These are phyloP conservation scores for Ceyx cyanopectus DNA, from an alignment of 2,113 vertebrate genomes.

Conservation along the genomic window DNA sequence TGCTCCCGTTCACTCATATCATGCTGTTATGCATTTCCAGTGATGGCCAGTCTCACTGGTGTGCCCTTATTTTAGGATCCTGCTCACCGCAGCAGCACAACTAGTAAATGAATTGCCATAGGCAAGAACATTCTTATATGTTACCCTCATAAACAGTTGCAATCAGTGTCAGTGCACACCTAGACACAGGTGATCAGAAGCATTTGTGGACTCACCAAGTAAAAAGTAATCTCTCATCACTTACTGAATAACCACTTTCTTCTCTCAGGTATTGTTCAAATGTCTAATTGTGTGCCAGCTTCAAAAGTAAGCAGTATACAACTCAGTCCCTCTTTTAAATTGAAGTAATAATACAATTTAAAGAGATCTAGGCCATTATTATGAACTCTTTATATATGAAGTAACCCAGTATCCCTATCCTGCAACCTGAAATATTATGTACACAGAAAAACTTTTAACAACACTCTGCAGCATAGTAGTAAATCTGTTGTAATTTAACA, in stretches of 20 bases:
- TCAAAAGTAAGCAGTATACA: not conserved
- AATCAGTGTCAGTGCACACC: not conserved
- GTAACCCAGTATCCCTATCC: not conserved
- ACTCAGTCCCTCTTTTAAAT: not conserved
- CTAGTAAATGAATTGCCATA: accelerated
- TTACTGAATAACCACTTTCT: not conserved
- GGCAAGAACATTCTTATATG: accelerated
- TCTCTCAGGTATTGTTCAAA: not conserved
- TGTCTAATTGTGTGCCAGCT: accelerated
- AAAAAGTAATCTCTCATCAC: not conserved
- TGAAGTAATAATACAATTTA: not conserved
- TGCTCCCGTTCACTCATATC: not conserved
- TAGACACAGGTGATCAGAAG: not conserved
- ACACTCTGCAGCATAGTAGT: not conserved
- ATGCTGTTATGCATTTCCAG: not conserved
- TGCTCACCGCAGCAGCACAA: accelerated
- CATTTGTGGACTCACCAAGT: not conserved
- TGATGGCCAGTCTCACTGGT: not conserved
- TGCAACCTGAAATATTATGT: accelerated
- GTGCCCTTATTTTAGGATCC: not conserved
- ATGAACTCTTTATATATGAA: not conserved
- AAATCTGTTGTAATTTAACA: not conserved
- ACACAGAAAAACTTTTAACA: not conserved
- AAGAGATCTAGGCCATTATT: not conserved
- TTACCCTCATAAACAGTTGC: accelerated